Percentiles rank a stretch among this genome's conserved stretches.
Evolutionary conservation across 2,797 vertebrate species (phyloP).

Genomic region (Cossypha heuglini): DNA sequence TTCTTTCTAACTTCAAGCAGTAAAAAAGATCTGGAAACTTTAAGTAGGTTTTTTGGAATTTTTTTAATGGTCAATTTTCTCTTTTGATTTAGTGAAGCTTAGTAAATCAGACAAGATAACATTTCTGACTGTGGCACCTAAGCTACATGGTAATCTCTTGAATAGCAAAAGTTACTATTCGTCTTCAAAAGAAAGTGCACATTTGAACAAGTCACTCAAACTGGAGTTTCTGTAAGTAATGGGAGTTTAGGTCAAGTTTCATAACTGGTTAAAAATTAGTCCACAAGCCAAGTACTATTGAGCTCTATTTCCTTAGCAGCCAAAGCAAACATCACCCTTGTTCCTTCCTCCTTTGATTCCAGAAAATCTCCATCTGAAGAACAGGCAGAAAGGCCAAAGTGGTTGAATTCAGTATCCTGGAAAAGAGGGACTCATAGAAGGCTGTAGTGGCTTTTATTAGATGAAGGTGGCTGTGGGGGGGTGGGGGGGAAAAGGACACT

Average conservation of each 20-base stretch:
- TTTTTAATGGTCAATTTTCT: neutral
- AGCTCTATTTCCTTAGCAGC: neutral
- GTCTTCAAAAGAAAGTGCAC: neutral
- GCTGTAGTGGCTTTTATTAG: neutral
- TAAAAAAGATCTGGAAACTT: neutral
- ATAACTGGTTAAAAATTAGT: neutral
- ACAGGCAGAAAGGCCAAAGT: neutral
- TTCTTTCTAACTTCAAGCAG: neutral
- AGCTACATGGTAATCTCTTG: neutral
- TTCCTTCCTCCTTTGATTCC: neutral
- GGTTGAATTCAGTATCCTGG: neutral
- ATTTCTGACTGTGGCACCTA: neutral
- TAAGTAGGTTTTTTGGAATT: neutral
- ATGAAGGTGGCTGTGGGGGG: fast-evolving
- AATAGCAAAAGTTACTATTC: neutral
- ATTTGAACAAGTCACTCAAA: neutral
- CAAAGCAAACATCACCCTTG: neutral
- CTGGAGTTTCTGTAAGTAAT: neutral
- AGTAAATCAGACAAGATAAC: neutral
- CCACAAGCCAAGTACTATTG: neutral
- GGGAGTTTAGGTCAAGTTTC: neutral
- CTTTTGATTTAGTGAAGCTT: neutral
- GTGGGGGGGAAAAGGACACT: neutral
- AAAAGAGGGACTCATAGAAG: neutral
- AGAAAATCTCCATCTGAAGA: neutral